Percentiles rank a stretch among this genome's conserved stretches.
phyloP scores from a whole-genome alignment of 2,113 vertebrate species.

The Chunga burmeisteri region DNA sequence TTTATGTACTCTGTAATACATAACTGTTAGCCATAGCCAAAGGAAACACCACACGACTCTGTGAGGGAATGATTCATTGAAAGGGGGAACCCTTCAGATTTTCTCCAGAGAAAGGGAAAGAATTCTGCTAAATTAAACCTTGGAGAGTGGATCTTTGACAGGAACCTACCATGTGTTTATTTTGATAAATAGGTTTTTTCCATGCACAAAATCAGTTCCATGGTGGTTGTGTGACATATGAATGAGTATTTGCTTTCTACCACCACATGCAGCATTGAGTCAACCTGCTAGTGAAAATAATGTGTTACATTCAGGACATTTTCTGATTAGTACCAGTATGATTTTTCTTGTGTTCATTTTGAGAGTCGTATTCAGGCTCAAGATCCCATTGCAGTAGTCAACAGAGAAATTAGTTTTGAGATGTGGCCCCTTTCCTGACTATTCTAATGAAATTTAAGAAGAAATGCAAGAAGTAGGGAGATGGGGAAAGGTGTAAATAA shows the following conservation, averaged over 20 bases:
- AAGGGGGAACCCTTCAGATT: neutral
- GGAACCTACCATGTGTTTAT: neutral
- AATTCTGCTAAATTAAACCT: neutral
- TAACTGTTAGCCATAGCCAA: neutral
- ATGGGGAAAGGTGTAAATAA: neutral
- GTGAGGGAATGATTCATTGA: neutral
- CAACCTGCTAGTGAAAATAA: neutral
- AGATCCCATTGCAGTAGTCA: neutral
- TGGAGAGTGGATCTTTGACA: neutral
- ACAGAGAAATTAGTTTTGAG: neutral
- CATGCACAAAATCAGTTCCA: neutral
- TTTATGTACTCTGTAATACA: neutral
- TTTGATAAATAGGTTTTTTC: neutral
- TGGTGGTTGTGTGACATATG: neutral
- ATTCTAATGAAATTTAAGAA: neutral
- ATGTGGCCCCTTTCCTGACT: neutral
- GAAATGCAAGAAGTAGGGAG: neutral
- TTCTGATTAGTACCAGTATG: neutral
- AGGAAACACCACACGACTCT: neutral
- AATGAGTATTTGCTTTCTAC: neutral
- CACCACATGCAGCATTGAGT: neutral
- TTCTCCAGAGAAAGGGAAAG: neutral
- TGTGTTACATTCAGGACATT: accelerated
- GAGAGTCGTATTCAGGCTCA: neutral
- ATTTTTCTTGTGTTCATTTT: neutral